Evolutionary conservation across 2,797 vertebrate genomes (phyloP), one percentile per base, ranked within the genome.

Genomic region (Muscicapa striata): DNA sequence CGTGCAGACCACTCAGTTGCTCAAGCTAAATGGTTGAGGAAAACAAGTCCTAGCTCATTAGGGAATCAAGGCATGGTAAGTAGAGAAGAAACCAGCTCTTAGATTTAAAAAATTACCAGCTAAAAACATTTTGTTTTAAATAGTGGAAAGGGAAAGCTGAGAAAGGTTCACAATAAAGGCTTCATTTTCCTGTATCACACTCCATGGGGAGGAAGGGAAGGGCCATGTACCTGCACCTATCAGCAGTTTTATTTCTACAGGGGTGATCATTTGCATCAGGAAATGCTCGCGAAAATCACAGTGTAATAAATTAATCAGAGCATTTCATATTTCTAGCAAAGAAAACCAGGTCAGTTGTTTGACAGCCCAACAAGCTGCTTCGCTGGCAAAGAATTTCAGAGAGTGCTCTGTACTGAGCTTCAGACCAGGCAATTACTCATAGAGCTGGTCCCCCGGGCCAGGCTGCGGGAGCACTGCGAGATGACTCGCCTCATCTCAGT

Each of bases 331-430:
- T 81, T 75, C 80, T 32, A 94, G 85, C 87, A 38, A 34, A 64
- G 66, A 87, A 91, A 95, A 87, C n/a, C 94, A 87, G 73, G 91
- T 78, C 94, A 92, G 3, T 21, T 69, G 51, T 88, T 80, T 64
- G 86, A 79, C 40, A 87, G 17, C 34, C 54, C 59, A 61, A 70
- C 67, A 89, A 70, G 87, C 54, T 63, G 26, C 91, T 90, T 58
- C 1, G 4, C 78, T 69, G 19, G 57, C 0, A 0, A 46, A 63
- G 2, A 2, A n/a, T 61, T 77, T 54, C 86, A 79, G 36, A 63
- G n/a, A 69, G 62, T 2, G 67, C 92, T 94, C 77, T 57, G 90
- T 4, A 11, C 34, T 7, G 4, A 86, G 76, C 55, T 3, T 12
- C 41, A 43, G 85, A 75, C 32, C 20, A 51, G 74, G 82, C 58